Evolutionary conservation across 2,888 invertebrate genomes (phyloP).

Genomic region (Deroplatys truncata): DNA sequence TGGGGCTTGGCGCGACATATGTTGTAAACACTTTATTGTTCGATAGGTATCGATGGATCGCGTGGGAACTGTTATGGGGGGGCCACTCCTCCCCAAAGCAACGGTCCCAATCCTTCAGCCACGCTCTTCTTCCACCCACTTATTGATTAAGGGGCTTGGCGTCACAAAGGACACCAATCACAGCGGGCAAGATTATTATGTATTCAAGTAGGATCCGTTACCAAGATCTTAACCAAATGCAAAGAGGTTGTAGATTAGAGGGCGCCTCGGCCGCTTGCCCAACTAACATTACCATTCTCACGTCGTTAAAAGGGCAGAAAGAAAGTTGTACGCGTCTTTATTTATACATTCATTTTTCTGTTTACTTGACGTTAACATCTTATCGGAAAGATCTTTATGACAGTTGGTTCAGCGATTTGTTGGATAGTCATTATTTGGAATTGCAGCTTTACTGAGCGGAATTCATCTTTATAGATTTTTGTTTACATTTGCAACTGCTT

Average conservation of each 20-base stretch:
- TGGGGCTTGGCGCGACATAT: neutral
- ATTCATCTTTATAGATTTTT: no score
- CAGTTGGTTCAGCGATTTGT: no score
- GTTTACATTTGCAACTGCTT: no score
- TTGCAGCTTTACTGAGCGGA: no score
- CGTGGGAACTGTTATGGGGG: neutral
- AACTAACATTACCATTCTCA: neutral
- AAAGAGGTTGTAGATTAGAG: neutral
- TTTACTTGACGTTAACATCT: no score
- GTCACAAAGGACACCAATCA: neutral
- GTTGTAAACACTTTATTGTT: conserved; percentile 2
- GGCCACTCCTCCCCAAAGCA: neutral
- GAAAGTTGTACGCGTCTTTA: neutral
- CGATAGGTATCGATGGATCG: neutral
- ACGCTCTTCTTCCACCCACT: neutral
- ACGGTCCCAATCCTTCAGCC: neutral
- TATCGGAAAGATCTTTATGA: no score
- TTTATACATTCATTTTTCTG: neutral
- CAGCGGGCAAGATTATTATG: neutral
- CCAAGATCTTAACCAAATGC: neutral
- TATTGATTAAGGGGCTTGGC: conserved; percentile 8
- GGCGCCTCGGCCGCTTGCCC: no score
- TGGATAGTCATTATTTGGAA: no score
- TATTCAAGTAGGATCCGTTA: neutral
- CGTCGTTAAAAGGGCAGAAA: neutral